Evolutionary conservation across 2,113 vertebrate species (phyloP), one percentile per base, ranked within the genome.

Genomic region (Coturnix japonica): DNA sequence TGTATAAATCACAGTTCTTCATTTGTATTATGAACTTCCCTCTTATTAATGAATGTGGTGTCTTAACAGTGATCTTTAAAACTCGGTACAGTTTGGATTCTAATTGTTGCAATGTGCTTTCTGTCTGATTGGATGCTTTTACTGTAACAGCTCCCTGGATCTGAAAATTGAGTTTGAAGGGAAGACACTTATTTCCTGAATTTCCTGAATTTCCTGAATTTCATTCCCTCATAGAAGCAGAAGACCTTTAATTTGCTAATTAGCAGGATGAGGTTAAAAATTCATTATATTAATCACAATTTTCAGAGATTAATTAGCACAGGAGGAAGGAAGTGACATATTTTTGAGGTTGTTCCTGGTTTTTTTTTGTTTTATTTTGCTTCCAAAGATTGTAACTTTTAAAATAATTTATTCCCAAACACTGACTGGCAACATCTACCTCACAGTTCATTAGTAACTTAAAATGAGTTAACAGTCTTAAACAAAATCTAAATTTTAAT

Each of bases 1-100:
- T 72, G 57, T 87, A 70, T 63, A 85, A 79, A 94, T 90, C 80
- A 78, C 76, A 81, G 80, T 33, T 47, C 85, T 91, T 74, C 92
- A 66, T 78, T 76, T 79, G 75, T 82, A 76, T 72, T 85, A 80
- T 28, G 33, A 72, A 28, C 81, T 91, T 93, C 61, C 71, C 91
- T 6, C 64, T 88, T 1, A 4, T 85, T 85, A 72, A 6, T 67
- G 91, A 72, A 87, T 70, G 63, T 70, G 44, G 15, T 69, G 66
- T 86, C 77, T 86, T 65, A 72, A 84, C 49, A 31, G 43, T 72
- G 69, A 47, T 90, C 90, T 89, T 75, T 65, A 72, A 88, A 86
- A 84, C 88, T 87, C 64, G 9, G 54, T 91, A 72, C 66, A 59
- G 13, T 39, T 8, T 72, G 66, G 85, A 73, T 69, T 88, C 71